Evolutionary conservation across 37 sponge, comb jelly and placozoan genomes (phyloP).

Genomic region (Aphrocallistes beatrix): DNA sequence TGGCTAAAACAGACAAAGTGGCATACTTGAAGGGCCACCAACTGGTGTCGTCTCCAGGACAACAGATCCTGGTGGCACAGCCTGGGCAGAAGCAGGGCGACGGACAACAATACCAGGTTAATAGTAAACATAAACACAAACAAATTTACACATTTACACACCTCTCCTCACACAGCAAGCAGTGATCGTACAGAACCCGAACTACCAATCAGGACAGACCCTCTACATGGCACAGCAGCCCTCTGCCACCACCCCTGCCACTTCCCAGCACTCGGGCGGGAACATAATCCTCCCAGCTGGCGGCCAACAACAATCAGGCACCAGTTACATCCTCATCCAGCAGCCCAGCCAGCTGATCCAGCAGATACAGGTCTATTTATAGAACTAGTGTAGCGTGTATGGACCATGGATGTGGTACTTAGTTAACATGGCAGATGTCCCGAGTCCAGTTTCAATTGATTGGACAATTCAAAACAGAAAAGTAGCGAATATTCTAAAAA

Average conservation of each 20-base stretch:
- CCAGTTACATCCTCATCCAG: neutral
- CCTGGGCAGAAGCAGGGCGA: neutral
- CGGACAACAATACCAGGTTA: neutral
- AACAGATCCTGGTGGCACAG: neutral
- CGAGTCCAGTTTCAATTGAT: too few relatives aligned
- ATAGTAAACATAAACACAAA: neutral
- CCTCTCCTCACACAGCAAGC: neutral
- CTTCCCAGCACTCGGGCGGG: neutral
- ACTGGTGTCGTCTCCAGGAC: neutral
- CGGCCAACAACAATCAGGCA: neutral
- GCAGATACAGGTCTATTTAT: neutral
- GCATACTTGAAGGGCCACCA: neutral
- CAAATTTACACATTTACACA: neutral
- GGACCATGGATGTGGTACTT: too few relatives aligned
- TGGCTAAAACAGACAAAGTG: neutral
- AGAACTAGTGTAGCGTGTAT: too few relatives aligned
- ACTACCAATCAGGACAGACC: constrained; percentile 13
- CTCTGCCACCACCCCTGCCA: neutral
- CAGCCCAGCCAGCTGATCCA: neutral
- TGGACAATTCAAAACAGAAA: too few relatives aligned
- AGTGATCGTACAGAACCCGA: neutral
- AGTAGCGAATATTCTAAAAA: too few relatives aligned
- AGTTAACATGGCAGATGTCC: too few relatives aligned
- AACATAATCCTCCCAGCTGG: neutral
- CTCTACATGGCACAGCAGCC: neutral